Base-by-base conservation (phyloP, 2,113 vertebrate species). In the Trichechus manatus region DNA sequence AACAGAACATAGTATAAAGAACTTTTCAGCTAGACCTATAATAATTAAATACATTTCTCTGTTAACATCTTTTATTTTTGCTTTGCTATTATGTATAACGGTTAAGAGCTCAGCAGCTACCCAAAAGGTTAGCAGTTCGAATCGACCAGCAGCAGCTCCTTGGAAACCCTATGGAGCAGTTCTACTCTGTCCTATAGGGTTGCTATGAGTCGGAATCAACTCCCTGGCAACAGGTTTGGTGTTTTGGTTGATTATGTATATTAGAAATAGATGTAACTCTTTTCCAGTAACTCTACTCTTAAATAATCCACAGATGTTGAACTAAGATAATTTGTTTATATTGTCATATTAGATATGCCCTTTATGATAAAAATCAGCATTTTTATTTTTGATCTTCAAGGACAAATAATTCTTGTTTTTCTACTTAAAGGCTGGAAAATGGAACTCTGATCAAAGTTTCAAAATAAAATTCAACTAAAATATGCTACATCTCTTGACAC, bases 401-500 rank as follows among this genome's bases (percentile, higher is more conserved):
- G 17, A 59, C 19, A 13, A 59, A 77, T 14, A 63, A 56, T 61
- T 89, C 25, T 80, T 92, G 1, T 19, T 86, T 44, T 91, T 80
- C 31, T 75, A 39, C 31, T 79, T 84, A 80, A 89, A 75, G 9
- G 42, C 64, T 82, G 19, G 15, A 64, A 94, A 89, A 89, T 56
- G 7, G 11, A 96, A 66, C 4, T 31, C 6, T 39, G 29, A 29
- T 44, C 63, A 36, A 63, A 61, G 7, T 85, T 83, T 96, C 9
- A 42, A 93, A 88, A 93, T 72, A 72, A 84, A 91, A 94, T 63
- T 70, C 36, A 96, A 39, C 9, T 56, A 44, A 92, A 85, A 44
- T 44, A 92, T 39, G 22, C 22, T 64, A 94, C 93, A 70, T 96
- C 89, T 89, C 87, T 64, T 79, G 95, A 96, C 75, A 97, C 56